These are phyloP conservation scores for Callyntrura guangdongensis DNA, from an alignment of 2,888 invertebrate species.

Conservation along the genomic window DNA sequence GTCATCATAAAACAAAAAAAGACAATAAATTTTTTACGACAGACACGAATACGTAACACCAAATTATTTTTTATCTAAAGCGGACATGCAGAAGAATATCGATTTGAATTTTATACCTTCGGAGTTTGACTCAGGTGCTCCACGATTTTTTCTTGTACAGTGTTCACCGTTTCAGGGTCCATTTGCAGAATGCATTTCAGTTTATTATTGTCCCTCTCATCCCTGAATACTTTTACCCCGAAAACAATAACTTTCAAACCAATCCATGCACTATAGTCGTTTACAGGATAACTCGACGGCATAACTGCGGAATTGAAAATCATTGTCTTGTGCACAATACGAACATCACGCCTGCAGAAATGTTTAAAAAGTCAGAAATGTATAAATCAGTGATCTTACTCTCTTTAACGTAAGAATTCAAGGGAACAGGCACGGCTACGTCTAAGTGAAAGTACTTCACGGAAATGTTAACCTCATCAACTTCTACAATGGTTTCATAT, in stretches of 20 bases:
- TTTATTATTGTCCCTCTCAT: neutral
- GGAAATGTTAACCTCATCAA: conserved; percentile 30
- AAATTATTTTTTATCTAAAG: no score
- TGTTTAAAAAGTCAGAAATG: no score
- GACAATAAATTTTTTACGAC: no score
- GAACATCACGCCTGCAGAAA: no score
- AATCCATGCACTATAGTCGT: conserved; percentile 63
- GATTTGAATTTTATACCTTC: no score
- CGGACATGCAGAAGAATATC: no score
- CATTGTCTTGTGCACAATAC: no score
- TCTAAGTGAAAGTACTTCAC: conserved; percentile 18
- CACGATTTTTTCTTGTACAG: conserved; percentile 28
- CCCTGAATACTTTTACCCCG: conserved; percentile 30
- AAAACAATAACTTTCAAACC: conserved; percentile 52
- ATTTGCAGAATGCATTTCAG: conserved; percentile 60
- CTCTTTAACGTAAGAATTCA: neutral
- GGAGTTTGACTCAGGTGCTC: neutral
- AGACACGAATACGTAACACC: no score
- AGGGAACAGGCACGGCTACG: neutral
- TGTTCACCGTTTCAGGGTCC: conserved; percentile 52
- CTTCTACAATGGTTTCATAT: conserved; percentile 45
- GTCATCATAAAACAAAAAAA: conserved; percentile 19
- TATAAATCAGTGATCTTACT: conserved; percentile 13
- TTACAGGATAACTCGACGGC: neutral
- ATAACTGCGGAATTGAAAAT: no score